Evolutionary conservation across 2,797 vertebrate genomes (phyloP), one percentile per base, ranked within the genome.

Genomic region (Poecile montanus): DNA sequence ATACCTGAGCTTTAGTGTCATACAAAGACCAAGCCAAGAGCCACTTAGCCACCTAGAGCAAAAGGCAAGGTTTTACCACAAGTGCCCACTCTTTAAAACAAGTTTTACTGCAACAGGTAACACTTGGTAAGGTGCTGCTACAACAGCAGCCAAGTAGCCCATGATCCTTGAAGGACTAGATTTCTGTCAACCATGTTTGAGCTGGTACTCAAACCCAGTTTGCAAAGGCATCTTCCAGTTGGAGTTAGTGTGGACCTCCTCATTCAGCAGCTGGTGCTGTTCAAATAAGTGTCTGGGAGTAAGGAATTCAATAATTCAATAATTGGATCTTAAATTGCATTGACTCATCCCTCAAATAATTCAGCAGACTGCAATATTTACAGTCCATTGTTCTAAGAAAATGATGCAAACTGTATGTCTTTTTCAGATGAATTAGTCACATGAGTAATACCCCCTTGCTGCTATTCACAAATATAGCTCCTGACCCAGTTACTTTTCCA

Each of bases 301-400:
- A 77, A 78, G 42, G 53, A 91, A 89, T 65, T 77, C 81, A 77
- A 36, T 77, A 89, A 91, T 83, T 93, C 62, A 85, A 71, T 66
- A 91, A 73, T 14, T 94, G 77, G 70, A 92, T 81, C 32, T 88
- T 79, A 76, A 92, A 90, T 71, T 21, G 19, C 5, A 4, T 47
- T 94, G 93, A 96, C 50, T 96, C 83, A 92, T 95, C 89, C 76
- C 54, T 54, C 85, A 91, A 88, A 80, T 88, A 81, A 90, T 81
- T 96, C 70, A 95, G 42, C 62, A 83, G 87, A 79, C 67, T 85
- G 32, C 44, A 84, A 34, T 84, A 88, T 94, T 93, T 94, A 86
- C 67, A 92, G 62, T 50, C 72, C 62, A 83, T 88, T 93, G 78
- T 95, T 91, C 93, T 68, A 94, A 91, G 85, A 93, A 94, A 88